Evolutionary conservation across 2,113 vertebrate genomes (phyloP).

Genomic region (Elephantulus edwardii): DNA sequence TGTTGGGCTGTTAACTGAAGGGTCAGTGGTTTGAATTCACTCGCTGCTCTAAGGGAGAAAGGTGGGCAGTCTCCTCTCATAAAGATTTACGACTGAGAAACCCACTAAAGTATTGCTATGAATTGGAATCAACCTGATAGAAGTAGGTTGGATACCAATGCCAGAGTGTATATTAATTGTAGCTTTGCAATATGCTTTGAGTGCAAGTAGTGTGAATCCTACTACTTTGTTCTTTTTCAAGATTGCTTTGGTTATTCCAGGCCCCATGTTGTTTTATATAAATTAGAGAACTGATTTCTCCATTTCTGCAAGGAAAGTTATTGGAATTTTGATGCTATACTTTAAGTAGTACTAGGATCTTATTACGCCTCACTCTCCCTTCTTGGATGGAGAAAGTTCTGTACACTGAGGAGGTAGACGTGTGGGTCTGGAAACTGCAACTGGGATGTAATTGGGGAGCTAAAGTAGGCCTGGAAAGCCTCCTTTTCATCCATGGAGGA

Average conservation of each 20-base stretch:
- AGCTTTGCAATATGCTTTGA: neutral
- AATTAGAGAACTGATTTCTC: neutral
- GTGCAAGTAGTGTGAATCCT: neutral
- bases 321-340: neutral
- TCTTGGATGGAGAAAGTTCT: neutral
- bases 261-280: neutral
- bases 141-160: too few relatives aligned
- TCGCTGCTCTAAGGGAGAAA: too few relatives aligned
- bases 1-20: too few relatives aligned
- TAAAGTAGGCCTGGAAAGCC: neutral
- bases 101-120: too few relatives aligned
- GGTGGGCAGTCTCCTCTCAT: too few relatives aligned
- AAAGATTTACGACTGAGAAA: too few relatives aligned
- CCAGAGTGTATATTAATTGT: neutral
- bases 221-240: neutral
- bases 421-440: neutral
- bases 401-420: neutral
- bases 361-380: neutral
- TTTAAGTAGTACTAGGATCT: neutral
- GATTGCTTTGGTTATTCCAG: neutral
- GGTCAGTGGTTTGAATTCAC: too few relatives aligned
- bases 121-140: too few relatives aligned
- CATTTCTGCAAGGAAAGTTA: neutral
- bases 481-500: neutral
- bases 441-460: accelerated